Conservation (phyloP, 2,113 vertebrate genomes). For the Leucosticte australis region DNA sequence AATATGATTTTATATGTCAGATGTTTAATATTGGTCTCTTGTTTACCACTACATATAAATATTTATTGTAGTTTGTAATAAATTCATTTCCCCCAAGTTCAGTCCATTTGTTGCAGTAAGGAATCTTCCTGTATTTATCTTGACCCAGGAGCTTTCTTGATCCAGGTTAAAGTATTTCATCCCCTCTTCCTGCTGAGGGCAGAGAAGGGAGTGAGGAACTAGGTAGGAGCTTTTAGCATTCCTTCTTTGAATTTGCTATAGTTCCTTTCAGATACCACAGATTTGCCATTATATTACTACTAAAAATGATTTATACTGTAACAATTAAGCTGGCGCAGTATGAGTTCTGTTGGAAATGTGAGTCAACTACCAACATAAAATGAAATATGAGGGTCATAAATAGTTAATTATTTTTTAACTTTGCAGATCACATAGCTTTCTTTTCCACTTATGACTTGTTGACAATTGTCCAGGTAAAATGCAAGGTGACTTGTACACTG, state of each 20-base stretch:
- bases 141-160: not conserved
- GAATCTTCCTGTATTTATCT: not conserved
- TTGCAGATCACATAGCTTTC: not conserved
- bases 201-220: not conserved
- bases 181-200: not conserved
- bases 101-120: not conserved
- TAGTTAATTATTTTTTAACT: not conserved
- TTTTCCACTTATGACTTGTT: not conserved
- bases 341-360: not conserved
- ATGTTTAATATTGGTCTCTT: not conserved
- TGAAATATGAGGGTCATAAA: not conserved
- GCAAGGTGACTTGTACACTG: not conserved
- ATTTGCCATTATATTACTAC: not conserved
- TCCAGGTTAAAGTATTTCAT: not conserved
- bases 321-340: not conserved
- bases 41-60: not conserved
- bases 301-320: not conserved
- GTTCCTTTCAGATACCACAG: not conserved
- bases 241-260: not conserved
- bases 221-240: not conserved
- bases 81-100: rapidly evolving
- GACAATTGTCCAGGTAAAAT: not conserved
- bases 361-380: not conserved
- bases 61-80: not conserved
- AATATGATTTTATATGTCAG: not conserved